Evolutionary conservation across 2,888 invertebrate species (phyloP), one percentile per base, ranked within the genome.

Genomic region (Perizoma affinitatum): DNA sequence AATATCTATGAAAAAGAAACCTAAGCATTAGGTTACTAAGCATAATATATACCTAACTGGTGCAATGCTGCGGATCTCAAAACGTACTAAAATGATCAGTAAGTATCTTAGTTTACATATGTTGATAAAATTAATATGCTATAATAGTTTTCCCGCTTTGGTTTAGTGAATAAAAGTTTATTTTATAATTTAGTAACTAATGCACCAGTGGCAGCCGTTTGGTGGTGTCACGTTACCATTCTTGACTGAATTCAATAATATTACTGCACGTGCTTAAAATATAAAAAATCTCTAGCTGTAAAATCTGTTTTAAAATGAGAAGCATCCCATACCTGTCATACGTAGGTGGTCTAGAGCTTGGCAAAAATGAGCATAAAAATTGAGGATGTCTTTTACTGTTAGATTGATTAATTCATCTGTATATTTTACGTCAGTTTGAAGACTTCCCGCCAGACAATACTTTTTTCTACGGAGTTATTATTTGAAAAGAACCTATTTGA

Each of bases 141-240:
- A 38, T 6, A 38, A 38, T 38, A 6, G 1, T 38, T 57, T 38
- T 60, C 11, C 7, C 40, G 1, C 11, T 49, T 49, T 49, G 40
- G 34, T n/a, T 43, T 47, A 47, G 44, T 54, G 38, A 10, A 10
- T 55, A 44, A 40, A 49, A 54, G 58, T 54, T 49, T 65, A 61
- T 51, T 52, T 42, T 49, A 36, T 59, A 58, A 53, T 53, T 73
- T 78, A 78, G 76, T 76, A 72, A 71, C 75, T 84, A 83, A 76
- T 74, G 70, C 78, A 77, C 78, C 84, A 83, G 82, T 85, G 87
- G 84, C 89, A 87, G 90, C 88, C 87, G 84, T 88, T 56, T 77
- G 91, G 91, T 91, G 91, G 91, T 86, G 87, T 88, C 87, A 86
- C 85, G 91, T 91, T 91, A 91, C 91, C 91, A 87, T 84, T 82